These are phyloP conservation scores for Cheilosia pagana DNA, from an alignment of 2,888 invertebrate genomes.

Conservation along the genomic window DNA sequence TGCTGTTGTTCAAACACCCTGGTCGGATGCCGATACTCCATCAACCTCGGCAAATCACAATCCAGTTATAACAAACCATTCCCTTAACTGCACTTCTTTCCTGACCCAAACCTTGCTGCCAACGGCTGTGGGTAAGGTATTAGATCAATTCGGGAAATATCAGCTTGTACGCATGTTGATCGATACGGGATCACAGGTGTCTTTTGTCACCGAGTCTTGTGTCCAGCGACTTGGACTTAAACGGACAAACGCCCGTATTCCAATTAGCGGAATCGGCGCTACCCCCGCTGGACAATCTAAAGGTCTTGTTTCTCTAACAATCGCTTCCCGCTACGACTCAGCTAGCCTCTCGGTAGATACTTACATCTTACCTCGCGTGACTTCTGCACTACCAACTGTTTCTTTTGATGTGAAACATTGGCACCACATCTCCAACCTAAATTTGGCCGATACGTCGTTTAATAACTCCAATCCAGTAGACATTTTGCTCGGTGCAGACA, in stretches of 20 bases:
- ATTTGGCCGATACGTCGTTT: constrained; percentile 21
- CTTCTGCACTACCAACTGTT: not conserved
- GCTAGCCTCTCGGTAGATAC: constrained; percentile 21
- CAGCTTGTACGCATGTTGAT: constrained; percentile 1
- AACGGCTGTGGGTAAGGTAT: not conserved
- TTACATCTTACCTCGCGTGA: constrained; percentile 16
- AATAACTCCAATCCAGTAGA: constrained; percentile 8
- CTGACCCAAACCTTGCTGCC: constrained; percentile 1
- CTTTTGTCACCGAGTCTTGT: constrained; percentile 17
- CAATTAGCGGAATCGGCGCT: constrained; percentile 33
- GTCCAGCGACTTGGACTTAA: constrained; percentile 5
- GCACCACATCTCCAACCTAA: constrained; percentile 22
- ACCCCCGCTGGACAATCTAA: constrained; percentile 14
- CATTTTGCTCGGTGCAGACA: constrained; percentile 37
- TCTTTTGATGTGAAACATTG: constrained; percentile 29
- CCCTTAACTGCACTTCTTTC: not conserved
- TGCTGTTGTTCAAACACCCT: too few species aligned
- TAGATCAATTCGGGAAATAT: not conserved
- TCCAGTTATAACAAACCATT: not conserved
- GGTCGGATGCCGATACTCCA: too few species aligned
- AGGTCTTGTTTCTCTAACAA: constrained; percentile 3
- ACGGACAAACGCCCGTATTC: constrained; percentile 18
- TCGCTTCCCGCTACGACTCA: constrained; percentile 12
- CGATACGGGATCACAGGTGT: constrained; percentile 14
- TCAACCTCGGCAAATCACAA: not conserved